Evolutionary conservation across 2,888 invertebrate species (phyloP).

Genomic region (Platynereis dumerilii): DNA sequence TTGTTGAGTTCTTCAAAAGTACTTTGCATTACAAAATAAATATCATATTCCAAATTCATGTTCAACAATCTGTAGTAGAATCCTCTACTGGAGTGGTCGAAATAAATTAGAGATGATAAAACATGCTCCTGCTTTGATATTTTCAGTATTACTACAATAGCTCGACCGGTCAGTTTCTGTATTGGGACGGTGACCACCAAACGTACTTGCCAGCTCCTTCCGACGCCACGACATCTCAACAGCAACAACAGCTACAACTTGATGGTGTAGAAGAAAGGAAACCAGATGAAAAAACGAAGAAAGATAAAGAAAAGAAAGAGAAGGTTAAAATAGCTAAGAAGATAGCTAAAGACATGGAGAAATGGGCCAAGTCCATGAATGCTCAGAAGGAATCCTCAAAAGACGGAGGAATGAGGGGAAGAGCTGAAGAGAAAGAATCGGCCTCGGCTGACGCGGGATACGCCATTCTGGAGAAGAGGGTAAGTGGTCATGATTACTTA

Average conservation of each 20-base stretch:
- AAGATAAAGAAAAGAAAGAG: slow-evolving; percentile 75
- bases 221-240: slow-evolving; percentile 7
- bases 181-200: slow-evolving; percentile 79
- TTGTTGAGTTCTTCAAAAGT: too few relatives aligned
- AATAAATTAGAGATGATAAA: neutral
- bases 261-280: slow-evolving; percentile 19
- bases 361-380: slow-evolving; percentile 96
- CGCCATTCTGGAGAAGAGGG: slow-evolving; percentile 83
- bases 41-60: too few relatives aligned
- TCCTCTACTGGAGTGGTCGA: too few relatives aligned
- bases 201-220: slow-evolving; percentile 56
- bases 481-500: too few relatives aligned
- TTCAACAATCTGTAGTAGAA: too few relatives aligned
- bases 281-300: slow-evolving; percentile 41
- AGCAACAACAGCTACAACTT: neutral
- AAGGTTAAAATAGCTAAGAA: slow-evolving; percentile 97
- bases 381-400: slow-evolving; percentile 77
- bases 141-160: slow-evolving; percentile 89
- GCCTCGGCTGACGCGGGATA: slow-evolving; percentile 93
- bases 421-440: slow-evolving; percentile 62
- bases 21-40: too few relatives aligned
- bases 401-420: slow-evolving; percentile 31
- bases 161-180: slow-evolving; percentile 87
- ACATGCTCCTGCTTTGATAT: neutral
- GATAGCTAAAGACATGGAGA: slow-evolving; percentile 92